Evolutionary conservation across 1,140 invertebrate genomes (phyloP), one percentile per base, ranked within the genome.

Genomic region (Charaxes varanes): DNA sequence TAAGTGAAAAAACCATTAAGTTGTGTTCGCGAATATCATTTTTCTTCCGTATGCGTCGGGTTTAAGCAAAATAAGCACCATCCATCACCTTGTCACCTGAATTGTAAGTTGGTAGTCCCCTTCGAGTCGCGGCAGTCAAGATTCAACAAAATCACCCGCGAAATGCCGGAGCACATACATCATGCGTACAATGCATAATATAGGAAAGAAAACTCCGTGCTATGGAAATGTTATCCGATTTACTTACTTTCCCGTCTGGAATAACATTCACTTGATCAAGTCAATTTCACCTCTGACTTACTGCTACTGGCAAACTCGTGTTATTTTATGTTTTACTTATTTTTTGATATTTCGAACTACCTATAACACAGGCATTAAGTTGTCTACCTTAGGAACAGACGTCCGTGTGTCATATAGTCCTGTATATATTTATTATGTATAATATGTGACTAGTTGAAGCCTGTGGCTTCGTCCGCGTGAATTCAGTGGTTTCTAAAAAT

Each of bases 181-280:
- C 73, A 78, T 52, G 53, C 31, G 44, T 57, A 78, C 73, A 78
- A 78, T 71, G 44, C 60, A 45, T 48, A 56, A 61, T 72, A 78
- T 41, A 37, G 51, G 63, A 62, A 69, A 62, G 52, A 47, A 51
- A 47, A 43, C 60, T 53, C 48, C 55, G 52, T n/a, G n/a, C n/a
- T 72, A 72, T 71, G 60, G 67, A 76, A 78, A 76, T 77, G 67
- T 48, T 60, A 67, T 70, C 66, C 60, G 66, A 68, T 65, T 66
- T 70, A 52, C 62, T 50, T 44, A 32, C 59, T 62, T 65, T 70
- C 70, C 61, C 55, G 66, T 33, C 51, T 70, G 68, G 47, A 74
- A 78, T 60, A 74, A 59, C 68, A 49, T 59, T 48, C 21, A 8
- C 27, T 23, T 35, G 41, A 40, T 31, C 30, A 40, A 31, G 22